Evolutionary conservation across 1,140 invertebrate species (phyloP), one percentile per base, ranked within the genome.

Genomic region (Macrobrachium rosenbergii): DNA sequence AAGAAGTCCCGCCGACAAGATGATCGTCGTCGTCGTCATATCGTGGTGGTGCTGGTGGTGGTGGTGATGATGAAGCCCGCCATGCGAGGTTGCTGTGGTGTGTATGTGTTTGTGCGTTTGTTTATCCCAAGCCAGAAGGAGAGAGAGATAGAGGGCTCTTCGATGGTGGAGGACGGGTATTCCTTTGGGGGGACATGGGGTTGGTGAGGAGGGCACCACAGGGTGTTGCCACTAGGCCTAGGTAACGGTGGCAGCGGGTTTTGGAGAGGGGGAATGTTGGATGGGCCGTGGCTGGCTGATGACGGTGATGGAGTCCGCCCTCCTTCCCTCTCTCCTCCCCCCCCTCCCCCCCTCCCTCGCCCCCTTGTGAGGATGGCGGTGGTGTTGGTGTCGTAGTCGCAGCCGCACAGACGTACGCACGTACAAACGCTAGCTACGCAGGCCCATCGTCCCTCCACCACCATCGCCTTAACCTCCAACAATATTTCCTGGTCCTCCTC

Each of bases 401-500:
- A 52, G 45, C 5, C 21, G 45, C 52, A 52, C 52, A 52, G 2
- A 52, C 52, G 52, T 52, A 52, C 52, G 52, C 52, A 52, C 52
- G 52, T 52, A 52, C 52, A 52, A 52, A 12, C 52, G 52, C 52
- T 12, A 58, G 43, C 75, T 58, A 77, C 75, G 75, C 75, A 77
- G 75, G 75, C 75, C 75, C 75, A 77, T 43, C 75, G 12, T 7
- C 75, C 21, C 64, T 28, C 12, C n/a, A 12, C 64, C 64, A n/a
- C 64, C 64, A n/a, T 28, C 64, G 64, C 64, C 64, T 11, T 28
- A 12, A 11, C 64, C 45, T 37, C 28, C 73, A 16, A 14, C 52
- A 45, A 37, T 77, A 16, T 77, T 52, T 17, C n/a, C 21, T 16
- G 11, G 37, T 12, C 52, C 8, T 52, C 52, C 52, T 52, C 52